Base-by-base conservation (phyloP, 2,113 vertebrate genomes). In the Chaetodon trifascialis region DNA sequence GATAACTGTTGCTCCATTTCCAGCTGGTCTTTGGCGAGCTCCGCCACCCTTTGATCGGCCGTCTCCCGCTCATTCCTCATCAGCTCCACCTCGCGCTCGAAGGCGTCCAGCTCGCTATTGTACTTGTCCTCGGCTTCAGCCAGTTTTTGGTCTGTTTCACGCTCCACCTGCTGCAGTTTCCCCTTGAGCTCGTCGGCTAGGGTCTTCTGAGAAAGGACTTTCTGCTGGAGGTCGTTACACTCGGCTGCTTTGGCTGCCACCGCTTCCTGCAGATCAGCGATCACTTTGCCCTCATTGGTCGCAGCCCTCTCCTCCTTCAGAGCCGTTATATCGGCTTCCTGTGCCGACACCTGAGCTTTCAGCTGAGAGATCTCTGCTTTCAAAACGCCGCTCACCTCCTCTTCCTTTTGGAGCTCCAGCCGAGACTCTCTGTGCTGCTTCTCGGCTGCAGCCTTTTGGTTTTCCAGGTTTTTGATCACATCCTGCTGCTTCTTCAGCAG, bases 401-500 rank as follows among this genome's bases (percentile, higher is more conserved):
- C 93, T 4, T 93, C 89, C 78, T 87, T 77, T 11, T 95, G 84
- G 54, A 83, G 67, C 11, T 94, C 91, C 34, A 92, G 49, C 12
- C 89, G 91, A 49, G 92, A 73, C 49, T 94, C 94, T 58, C 90
- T 90, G 19, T 93, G 64, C 60, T 95, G 93, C 69, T 95, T 95
- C 25, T 96, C 94, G 40, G 95, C 88, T 0, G 77, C 40, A 0
- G 86, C 85, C 70, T 96, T 97, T 70, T 97, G 95, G 73, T 87
- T 93, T 75, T 97, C 96, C 0, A 98, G 96, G 78, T 82, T 93
- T 90, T 94, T 96, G 73, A 97, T 97, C 12, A 91, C 91, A 15
- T 97, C 96, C 74, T 97, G 83, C 81, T 97, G 96, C 88, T 96
- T 96, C 87, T 95, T 95, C 10, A 98, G 92, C n/a, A 97, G 89